These are phyloP conservation scores for Zaprionus taronus DNA, from an alignment of 1,140 invertebrate genomes.

Conservation along the genomic window DNA sequence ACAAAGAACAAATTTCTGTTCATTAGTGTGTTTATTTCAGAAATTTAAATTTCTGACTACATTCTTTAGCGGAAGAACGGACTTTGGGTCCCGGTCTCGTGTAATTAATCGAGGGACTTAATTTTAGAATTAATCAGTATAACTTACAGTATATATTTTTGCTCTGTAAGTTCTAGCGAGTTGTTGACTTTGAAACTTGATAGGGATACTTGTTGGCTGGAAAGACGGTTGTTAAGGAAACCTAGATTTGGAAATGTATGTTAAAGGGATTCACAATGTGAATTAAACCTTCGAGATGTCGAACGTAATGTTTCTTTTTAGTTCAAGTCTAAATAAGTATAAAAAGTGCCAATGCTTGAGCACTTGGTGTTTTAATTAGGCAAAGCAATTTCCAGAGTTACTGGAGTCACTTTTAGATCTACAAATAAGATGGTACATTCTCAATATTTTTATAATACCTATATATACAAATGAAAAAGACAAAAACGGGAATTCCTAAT, in stretches of 20 bases:
- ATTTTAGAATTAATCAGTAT: neutral
- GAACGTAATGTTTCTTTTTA: neutral
- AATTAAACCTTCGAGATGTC: neutral
- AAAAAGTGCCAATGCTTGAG: conserved; percentile 32
- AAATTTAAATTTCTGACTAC: neutral
- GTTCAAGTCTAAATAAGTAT: neutral
- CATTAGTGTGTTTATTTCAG: neutral
- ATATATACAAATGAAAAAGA: neutral
- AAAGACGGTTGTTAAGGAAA: neutral
- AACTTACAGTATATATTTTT: conserved; percentile 1
- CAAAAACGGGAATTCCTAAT: conserved; percentile 11
- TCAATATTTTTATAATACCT: conserved; percentile 48
- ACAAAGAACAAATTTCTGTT: neutral
- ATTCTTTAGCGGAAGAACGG: neutral
- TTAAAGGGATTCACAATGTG: conserved; percentile 1
- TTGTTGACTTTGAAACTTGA: neutral
- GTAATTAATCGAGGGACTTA: neutral
- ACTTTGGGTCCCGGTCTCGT: neutral
- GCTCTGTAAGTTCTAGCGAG: neutral
- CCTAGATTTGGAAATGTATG: neutral
- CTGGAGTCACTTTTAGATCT: conserved; percentile 13
- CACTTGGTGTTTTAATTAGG: conserved; percentile 21
- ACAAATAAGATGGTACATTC: conserved; percentile 28
- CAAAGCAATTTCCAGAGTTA: conserved; percentile 15
- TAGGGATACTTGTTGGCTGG: neutral